Evolutionary conservation across 2,113 vertebrate genomes (phyloP), one percentile per base, ranked within the genome.

Genomic region (Zeus faber): DNA sequence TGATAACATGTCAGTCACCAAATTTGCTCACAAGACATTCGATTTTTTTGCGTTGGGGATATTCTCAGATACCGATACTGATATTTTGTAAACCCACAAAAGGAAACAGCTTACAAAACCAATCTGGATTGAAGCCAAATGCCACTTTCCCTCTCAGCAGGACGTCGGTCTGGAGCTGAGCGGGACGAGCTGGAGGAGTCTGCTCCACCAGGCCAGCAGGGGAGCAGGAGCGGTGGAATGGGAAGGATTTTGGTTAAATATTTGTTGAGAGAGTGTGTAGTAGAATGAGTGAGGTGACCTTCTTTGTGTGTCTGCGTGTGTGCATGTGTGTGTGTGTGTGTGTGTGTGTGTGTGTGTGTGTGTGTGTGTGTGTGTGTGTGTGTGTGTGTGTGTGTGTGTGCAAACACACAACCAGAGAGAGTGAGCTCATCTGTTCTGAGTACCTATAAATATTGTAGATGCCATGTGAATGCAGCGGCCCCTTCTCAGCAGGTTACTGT

Each of bases 361-460:
- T 45, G 18, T 45, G 18, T 5, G 39, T 41, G 35, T 46, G 29
- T 55, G 45, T 37, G 27, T 53, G 3, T 24, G 41, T 43, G 13
- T 31, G 59, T 45, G 44, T 2, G 46, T 49, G 44, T 37, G 53
- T 62, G 45, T 58, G 60, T 47, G 52, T 62, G 76, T 67, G 52
- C 48, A 64, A 54, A 44, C 63, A 69, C 79, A 70, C 76, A 74
- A 66, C 72, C 65, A 44, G 59, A 21, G 25, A 27, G 53, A 79
- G 77, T 84, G 83, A 83, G 85, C 49, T 87, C 82, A 84, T 86
- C 78, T 80, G 80, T 86, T 80, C 76, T 78, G 43, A 44, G 66
- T 62, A 54, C 64, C 80, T 83, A 87, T 87, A 85, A 87, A 87
- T 87, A 85, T 83, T 87, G 81, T 80, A 87, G 76, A 77, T 81